phyloP scores from a whole-genome alignment of 2,797 vertebrate species.

The Sarcoramphus papa region DNA sequence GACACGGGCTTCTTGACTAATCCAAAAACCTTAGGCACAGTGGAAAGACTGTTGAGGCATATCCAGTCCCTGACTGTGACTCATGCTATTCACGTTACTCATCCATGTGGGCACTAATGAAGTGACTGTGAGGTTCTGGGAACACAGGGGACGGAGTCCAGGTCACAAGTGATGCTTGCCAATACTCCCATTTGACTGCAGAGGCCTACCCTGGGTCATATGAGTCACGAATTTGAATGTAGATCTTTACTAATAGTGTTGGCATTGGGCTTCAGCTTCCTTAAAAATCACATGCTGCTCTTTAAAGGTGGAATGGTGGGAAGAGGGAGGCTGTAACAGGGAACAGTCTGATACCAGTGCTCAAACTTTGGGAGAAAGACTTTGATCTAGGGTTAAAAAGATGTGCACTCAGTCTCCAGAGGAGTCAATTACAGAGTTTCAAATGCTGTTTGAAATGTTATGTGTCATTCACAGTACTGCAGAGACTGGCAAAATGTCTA shows the following conservation, averaged over 20 bases:
- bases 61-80: constrained; percentile 49
- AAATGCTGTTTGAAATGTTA: background rate
- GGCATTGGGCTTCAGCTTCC: background rate
- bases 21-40: constrained; percentile 31
- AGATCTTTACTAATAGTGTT: constrained; percentile 15
- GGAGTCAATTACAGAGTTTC: background rate
- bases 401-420: background rate
- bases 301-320: background rate
- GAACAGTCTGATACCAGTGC: background rate
- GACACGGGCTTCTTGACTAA: constrained; percentile 12
- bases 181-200: background rate
- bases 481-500: background rate
- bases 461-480: background rate
- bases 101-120: constrained; percentile 63
- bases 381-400: background rate
- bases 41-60: constrained; percentile 39
- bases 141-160: constrained; percentile 32
- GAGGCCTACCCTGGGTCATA: constrained; percentile 26
- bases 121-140: constrained; percentile 58
- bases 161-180: constrained; percentile 41
- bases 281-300: background rate
- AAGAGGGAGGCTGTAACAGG: background rate
- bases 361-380: background rate
- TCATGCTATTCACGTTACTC: constrained; percentile 50
- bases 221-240: constrained; percentile 50